Evolutionary conservation across 1,140 invertebrate species (phyloP), one percentile per base, ranked within the genome.

Genomic region (Diabrotica virgifera): DNA sequence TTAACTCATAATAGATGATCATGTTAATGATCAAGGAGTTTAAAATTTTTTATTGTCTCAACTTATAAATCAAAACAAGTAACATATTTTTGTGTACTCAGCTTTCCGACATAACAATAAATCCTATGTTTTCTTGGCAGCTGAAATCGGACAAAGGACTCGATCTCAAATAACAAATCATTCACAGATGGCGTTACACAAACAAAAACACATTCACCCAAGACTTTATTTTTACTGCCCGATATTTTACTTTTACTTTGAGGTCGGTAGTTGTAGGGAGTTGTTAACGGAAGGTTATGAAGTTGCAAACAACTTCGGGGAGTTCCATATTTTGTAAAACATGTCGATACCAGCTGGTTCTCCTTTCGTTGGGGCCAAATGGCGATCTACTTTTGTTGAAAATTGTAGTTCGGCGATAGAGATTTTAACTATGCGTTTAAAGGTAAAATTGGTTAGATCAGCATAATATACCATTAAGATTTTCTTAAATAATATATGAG

Each of bases 241-340:
- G n/a, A n/a, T n/a, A n/a, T n/a, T n/a, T n/a, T 58, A 40, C 24
- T 58, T 58, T 58, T n/a, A 58, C 56, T 58, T 40, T 40, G 12
- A 58, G 35, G 36, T 40, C 35, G 38, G 56, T 13, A 37, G 36
- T 58, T 58, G 35, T 36, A 58, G 37, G 12, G 56, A 36, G 56
- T 58, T 58, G 56, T 58, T 58, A 58, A 37, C 56, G 56, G 56
- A 58, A 58, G 13, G 56, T 36, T 36, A 58, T 58, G 56, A 14
- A 58, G 56, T 58, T 58, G 56, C 56, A 40, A 58, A 58, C 56
- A 58, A 58, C 56, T 58, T 58, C 36, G 56, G 56, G 24, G 36
- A 58, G 36, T 58, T 58, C 56, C 56, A 58, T 58, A 58, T 58
- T 58, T 58, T 12, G 56, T 11, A 36, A 58, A 37, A 24, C 24